Base-by-base conservation (phyloP, 2,797 vertebrate genomes). In the Enteromius thamalakanensis region DNA sequence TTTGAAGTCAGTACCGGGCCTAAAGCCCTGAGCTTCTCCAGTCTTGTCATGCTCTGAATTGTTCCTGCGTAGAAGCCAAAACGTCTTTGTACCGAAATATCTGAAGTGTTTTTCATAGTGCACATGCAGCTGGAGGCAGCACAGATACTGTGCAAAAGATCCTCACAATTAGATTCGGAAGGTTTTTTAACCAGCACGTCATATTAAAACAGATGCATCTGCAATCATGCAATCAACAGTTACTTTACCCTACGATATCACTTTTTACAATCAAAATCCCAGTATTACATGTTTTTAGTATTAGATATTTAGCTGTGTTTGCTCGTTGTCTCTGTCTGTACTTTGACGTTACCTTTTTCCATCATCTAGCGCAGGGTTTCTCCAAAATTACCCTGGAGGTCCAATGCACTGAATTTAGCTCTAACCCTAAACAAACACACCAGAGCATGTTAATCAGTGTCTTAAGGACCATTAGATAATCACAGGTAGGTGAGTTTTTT, bases 41-140 rank as follows among this genome's bases (percentile, higher is more conserved):
- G 88, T 92, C 84, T 81, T 86, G 89, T 92, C 90, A 91, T 91
- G 91, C 86, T 87, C 87, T 86, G 87, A 84, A 90, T 89, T 82
- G 86, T 84, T 89, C 83, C 69, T 80, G 83, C 72, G 67, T 86
- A 79, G 83, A 88, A 92, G 86, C 88, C 86, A 90, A 91, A 91
- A 90, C 85, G 86, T 86, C 64, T 88, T 86, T 65, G 45, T 82
- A 88, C 88, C 62, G 60, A 93, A 91, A 87, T 87, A 92, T 92
- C 88, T 92, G 23, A 92, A 89, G 87, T 87, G 93, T 93, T 88
- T 89, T 65, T 83, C 51, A 83, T 83, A 70, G 89, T 87, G 83
- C 67, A 77, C 79, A 72, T 83, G 69, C 82, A 83, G 83, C 17
- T 72, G 71, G 76, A 87, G 81, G 70, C 76, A 85, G 65, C 84